These are phyloP conservation scores for Rhingia rostrata DNA, from an alignment of 2,888 invertebrate genomes.

Conservation along the genomic window DNA sequence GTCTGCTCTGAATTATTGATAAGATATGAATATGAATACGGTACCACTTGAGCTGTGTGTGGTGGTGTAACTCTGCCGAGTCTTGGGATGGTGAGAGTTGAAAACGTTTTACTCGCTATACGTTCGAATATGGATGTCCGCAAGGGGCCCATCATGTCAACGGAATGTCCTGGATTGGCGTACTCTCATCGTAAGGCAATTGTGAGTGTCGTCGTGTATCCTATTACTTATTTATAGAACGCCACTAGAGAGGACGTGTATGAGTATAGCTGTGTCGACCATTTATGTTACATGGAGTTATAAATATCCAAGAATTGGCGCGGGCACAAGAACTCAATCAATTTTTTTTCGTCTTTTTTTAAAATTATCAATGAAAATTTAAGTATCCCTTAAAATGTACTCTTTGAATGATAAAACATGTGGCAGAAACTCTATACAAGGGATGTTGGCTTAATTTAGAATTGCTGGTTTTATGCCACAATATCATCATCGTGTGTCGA, in stretches of 20 bases:
- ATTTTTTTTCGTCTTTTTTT: constrained; percentile 39
- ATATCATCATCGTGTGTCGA: constrained; percentile 17
- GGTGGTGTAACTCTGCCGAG: constrained; percentile 8
- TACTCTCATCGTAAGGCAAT: constrained; percentile 47
- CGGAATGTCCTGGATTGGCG: constrained; percentile 38
- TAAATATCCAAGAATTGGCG: constrained; percentile 64
- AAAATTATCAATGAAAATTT: constrained; percentile 73
- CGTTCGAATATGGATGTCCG: constrained; percentile 30
- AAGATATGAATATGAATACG: constrained; percentile 52
- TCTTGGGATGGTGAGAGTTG: constrained; percentile 19
- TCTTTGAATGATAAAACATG: constrained; percentile 57
- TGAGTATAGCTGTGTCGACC: constrained; percentile 27
- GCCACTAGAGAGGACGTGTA: constrained; percentile 46
- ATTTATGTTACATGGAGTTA: constrained; percentile 67
- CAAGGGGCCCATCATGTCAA: constrained; percentile 49
- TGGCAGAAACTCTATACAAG: constrained; percentile 40
- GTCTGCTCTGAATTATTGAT: constrained; percentile 60
- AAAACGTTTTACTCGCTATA: constrained; percentile 57
- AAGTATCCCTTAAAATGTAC: constrained; percentile 66
- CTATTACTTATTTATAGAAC: constrained; percentile 70
- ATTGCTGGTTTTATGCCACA: constrained; percentile 27
- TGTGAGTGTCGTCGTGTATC: constrained; percentile 46
- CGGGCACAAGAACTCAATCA: constrained; percentile 38
- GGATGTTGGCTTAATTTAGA: constrained; percentile 58
- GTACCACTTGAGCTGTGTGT: constrained; percentile 27